Evolutionary conservation across 1,140 invertebrate species (phyloP).

Genomic region (Pissodes strobi): DNA sequence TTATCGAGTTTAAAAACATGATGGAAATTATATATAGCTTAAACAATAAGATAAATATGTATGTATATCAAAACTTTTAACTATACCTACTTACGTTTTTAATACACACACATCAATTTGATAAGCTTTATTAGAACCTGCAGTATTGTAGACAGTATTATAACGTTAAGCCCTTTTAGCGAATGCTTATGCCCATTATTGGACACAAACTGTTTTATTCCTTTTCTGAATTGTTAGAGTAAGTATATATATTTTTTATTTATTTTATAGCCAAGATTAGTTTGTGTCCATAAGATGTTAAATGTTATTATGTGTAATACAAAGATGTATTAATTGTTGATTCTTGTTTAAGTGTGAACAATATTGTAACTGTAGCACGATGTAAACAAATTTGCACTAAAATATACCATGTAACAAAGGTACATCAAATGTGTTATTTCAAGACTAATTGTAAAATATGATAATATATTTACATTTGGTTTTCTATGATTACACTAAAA

Average conservation of each 20-base stretch:
- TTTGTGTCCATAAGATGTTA: conserved; percentile 21
- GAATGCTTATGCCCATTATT: conserved; percentile 12
- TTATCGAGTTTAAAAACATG: too few species aligned
- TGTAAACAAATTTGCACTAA: conserved; percentile 28
- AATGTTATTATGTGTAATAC: conserved; percentile 31
- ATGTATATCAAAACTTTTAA: too few species aligned
- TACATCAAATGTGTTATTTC: too few species aligned
- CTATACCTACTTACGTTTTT: too few species aligned
- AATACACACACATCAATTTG: neutral
- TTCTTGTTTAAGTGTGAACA: conserved; percentile 36
- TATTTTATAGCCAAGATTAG: conserved; percentile 1
- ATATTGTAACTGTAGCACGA: conserved; percentile 31
- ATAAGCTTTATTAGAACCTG: conserved; percentile 12
- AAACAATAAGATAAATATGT: too few species aligned
- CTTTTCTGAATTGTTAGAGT: neutral
- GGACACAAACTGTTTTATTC: conserved; percentile 14
- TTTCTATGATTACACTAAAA: too few species aligned
- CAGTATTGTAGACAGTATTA: conserved; percentile 30
- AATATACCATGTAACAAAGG: conserved; percentile 12
- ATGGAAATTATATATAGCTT: too few species aligned
- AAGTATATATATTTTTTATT: neutral
- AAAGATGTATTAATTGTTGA: conserved; percentile 32
- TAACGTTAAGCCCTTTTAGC: conserved; percentile 3
- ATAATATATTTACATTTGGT: too few species aligned
- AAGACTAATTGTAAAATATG: too few species aligned